Conservation (phyloP, 2,797 vertebrate genomes). For the Pangasius mekongensis region DNA sequence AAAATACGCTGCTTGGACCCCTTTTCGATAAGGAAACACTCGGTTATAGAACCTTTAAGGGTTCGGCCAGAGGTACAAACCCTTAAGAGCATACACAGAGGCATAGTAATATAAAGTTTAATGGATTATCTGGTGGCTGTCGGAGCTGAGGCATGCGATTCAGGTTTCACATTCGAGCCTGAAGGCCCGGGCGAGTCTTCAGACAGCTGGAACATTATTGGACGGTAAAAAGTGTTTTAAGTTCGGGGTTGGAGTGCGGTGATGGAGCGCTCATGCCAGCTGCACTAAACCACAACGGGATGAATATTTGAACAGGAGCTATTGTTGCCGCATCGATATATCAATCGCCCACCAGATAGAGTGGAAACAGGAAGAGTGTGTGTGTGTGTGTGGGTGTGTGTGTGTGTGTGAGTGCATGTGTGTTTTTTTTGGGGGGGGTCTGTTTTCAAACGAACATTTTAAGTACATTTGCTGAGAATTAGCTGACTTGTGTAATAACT, state of each 20-base stretch:
- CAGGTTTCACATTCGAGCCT: constrained; percentile 43
- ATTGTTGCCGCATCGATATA: constrained; percentile 81
- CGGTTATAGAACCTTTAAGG: too few species aligned
- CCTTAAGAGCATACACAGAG: constrained; percentile 1
- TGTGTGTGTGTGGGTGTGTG: background rate
- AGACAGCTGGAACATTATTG: constrained; percentile 70
- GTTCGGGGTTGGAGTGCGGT: constrained; percentile 63
- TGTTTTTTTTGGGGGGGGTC: constrained; percentile 65
- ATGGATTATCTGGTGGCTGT: constrained; percentile 53
- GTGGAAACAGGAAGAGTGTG: constrained; percentile 62
- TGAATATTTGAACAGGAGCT: constrained; percentile 82
- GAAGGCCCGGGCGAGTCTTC: constrained; percentile 54
- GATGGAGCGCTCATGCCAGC: constrained; percentile 68
- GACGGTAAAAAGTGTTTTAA: constrained; percentile 75
- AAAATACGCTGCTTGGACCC: too few species aligned
- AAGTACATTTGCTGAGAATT: constrained; percentile 82
- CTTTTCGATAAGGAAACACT: too few species aligned
- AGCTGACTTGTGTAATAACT: constrained; percentile 83
- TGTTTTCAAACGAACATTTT: constrained; percentile 79
- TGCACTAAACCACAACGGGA: constrained; percentile 70
- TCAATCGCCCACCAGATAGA: constrained; percentile 80
- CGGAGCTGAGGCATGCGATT: constrained; percentile 55
- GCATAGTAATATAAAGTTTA: constrained; percentile 56
- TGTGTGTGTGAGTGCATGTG: background rate
- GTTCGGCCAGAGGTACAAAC: too few species aligned